Evolutionary conservation across 1,140 invertebrate species (phyloP).

Genomic region (Scaptodrosophila lebanonensis): DNA sequence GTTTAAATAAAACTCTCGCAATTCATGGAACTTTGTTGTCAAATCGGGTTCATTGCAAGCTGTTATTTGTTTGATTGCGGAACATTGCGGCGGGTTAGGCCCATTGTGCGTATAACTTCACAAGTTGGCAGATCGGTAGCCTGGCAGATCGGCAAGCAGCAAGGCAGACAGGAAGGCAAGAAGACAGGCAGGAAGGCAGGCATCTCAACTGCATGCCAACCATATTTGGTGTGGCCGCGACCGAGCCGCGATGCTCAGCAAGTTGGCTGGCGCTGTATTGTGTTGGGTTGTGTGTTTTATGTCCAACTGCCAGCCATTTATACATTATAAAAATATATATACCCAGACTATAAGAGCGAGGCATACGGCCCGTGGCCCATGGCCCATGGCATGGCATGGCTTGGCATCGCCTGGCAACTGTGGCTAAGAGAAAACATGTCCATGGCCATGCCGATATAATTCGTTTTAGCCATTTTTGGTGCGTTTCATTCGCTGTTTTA

Average conservation of each 20-base stretch:
- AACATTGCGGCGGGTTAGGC: no score
- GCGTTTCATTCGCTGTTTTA: slow-evolving; percentile 50
- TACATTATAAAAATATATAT: slow-evolving; percentile 73
- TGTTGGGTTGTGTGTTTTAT: slow-evolving; percentile 65
- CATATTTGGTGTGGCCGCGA: slow-evolving; percentile 55
- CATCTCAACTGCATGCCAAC: slow-evolving; percentile 35
- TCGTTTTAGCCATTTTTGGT: slow-evolving; percentile 66
- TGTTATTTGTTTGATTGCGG: no score
- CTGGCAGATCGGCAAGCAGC: background rate
- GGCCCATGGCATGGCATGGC: no score
- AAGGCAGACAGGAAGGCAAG: no score
- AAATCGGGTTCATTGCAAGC: no score
- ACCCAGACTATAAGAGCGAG: slow-evolving; percentile 9
- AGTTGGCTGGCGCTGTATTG: slow-evolving; percentile 14
- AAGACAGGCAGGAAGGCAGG: background rate
- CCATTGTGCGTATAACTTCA: no score
- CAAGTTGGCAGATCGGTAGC: no score
- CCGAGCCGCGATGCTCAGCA: slow-evolving; percentile 41
- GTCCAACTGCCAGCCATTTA: slow-evolving; percentile 73
- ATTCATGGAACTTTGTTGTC: no score
- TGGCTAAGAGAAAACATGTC: no score
- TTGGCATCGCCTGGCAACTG: no score
- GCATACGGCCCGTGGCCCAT: no score
- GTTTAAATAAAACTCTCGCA: no score
- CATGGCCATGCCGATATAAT: slow-evolving; percentile 31